Conservation (phyloP, 2,888 invertebrate genomes). For the Dinocampus coccinellae region DNA sequence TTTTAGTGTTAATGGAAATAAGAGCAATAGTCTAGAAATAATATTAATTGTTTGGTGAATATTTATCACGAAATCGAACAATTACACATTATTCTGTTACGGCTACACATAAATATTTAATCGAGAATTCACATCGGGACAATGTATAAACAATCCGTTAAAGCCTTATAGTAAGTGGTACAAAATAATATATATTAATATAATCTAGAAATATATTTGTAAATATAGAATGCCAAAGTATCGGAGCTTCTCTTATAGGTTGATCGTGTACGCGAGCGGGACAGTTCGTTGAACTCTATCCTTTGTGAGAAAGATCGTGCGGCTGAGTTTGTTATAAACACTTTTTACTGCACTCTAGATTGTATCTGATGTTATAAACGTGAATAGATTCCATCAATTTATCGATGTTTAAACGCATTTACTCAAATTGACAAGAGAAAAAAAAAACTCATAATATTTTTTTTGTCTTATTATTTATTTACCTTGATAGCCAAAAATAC, state of each 20-base stretch:
- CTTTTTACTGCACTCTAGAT: constrained; percentile 1
- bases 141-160: background rate
- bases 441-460: too few relatives aligned
- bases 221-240: constrained; percentile 4
- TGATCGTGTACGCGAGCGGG: constrained; percentile 21
- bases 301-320: constrained; percentile 29
- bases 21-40: too few relatives aligned
- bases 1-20: too few relatives aligned
- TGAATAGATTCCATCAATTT: background rate
- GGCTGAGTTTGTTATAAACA: background rate
- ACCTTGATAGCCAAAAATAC: too few relatives aligned
- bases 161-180: background rate
- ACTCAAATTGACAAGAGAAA: too few relatives aligned
- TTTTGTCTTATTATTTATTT: too few relatives aligned
- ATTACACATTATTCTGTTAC: too few relatives aligned
- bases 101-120: too few relatives aligned
- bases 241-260: constrained; percentile 15
- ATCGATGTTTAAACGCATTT: background rate
- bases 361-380: constrained; percentile 1
- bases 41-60: too few relatives aligned
- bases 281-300: constrained; percentile 39
- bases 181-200: too few relatives aligned
- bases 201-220: background rate
- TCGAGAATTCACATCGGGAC: too few relatives aligned
- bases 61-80: too few relatives aligned